A percentile compares a stretch with the other conserved stretches of the same genome.
phyloP scores from a whole-genome alignment of 2,113 vertebrate genomes.

The Panthera tigris region DNA sequence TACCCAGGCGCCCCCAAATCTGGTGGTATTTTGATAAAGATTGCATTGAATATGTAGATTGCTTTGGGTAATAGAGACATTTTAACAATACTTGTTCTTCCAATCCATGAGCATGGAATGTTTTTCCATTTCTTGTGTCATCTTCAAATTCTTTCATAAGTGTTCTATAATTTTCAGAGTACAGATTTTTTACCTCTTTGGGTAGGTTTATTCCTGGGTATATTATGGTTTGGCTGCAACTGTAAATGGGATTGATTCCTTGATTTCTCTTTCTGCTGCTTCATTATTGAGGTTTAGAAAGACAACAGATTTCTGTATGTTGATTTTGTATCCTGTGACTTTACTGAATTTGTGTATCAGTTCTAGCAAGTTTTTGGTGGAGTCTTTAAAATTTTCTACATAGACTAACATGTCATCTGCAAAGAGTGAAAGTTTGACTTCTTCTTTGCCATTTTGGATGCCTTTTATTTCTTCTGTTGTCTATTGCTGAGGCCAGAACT shows the following conservation, averaged over 20 bases:
- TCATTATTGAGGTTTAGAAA: background rate
- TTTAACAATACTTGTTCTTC: too few species aligned
- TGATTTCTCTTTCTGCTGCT: background rate
- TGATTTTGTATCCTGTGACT: background rate
- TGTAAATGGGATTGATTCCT: background rate
- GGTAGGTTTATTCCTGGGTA: background rate
- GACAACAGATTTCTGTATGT: background rate
- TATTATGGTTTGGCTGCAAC: background rate
- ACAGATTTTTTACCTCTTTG: background rate
- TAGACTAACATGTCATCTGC: background rate
- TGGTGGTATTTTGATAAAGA: too few species aligned
- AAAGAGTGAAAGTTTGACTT: background rate
- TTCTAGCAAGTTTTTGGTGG: background rate
- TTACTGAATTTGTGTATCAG: background rate
- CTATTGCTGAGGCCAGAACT: background rate
- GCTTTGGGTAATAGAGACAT: too few species aligned
- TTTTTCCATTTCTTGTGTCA: too few species aligned
- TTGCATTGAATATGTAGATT: too few species aligned
- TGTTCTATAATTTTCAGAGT: background rate
- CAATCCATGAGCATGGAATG: too few species aligned
- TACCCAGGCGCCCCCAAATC: too few species aligned
- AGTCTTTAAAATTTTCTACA: background rate
- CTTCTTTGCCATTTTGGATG: background rate
- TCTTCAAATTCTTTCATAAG: too few species aligned
- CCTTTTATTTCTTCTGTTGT: background rate